Evolutionary conservation across 2,797 vertebrate species (phyloP), one percentile per base, ranked within the genome.

Genomic region (Pachyuromys duprasi): DNA sequence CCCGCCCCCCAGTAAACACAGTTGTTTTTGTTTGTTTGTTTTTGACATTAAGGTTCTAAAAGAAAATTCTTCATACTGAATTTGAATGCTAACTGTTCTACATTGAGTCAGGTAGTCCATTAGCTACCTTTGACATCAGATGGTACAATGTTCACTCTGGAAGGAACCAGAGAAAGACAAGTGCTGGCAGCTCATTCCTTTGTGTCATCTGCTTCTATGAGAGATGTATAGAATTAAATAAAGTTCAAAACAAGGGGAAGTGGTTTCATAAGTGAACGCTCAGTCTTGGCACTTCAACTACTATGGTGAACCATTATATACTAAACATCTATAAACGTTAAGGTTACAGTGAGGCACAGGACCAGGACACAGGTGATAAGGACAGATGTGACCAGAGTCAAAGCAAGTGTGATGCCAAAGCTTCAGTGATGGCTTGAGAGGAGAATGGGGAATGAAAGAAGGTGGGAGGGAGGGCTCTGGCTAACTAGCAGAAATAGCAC

Each of bases 101-200:
- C 18, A 78, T 78, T 89, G 36, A 84, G 53, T 33, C 84, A 33
- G 78, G 55, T 75, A 65, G 55, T 5, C 53, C 55, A 57, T 18
- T 18, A 18, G 33, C 70, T 91, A 70, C 79, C 94, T 94, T 82
- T 76, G 53, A 95, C 26, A 55, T 63, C 33, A 75, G 75, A 81
- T 28, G 53, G 62, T 80, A 26, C 45, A 42, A 76, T 81, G 74
- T 87, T 91, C 36, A 17, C 67, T 86, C 67, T 74, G 81, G 63
- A 92, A 94, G 90, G 80, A 89, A 81, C 8, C 8, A 67, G 36
- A 53, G 31, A 49, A 74, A 90, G 88, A 14, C 49, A 49, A 76
- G 72, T 36, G 28, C 62, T 53, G 86, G 90, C 17, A 22, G 57
- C 49, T 92, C 7, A 53, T 57, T 55, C 76, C 76, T 67, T 33